A percentile compares a stretch with the other conserved stretches of the same genome.
These are phyloP conservation scores for Leptosomus discolor DNA, from an alignment of 2,113 vertebrate genomes.

Conservation along the genomic window DNA sequence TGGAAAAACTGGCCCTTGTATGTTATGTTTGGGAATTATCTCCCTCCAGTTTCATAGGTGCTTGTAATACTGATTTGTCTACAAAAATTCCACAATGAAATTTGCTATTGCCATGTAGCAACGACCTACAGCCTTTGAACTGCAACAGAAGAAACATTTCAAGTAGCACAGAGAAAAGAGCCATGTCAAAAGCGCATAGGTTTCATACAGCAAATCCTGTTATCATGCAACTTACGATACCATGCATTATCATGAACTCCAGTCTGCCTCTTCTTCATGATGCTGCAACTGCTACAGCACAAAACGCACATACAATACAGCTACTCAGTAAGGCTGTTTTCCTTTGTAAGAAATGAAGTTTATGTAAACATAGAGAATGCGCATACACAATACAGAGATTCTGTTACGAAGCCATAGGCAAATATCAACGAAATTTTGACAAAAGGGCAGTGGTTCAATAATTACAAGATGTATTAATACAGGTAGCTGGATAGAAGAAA, in stretches of 20 bases:
- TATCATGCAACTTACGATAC: not conserved
- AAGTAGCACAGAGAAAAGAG: not conserved
- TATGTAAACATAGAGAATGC: not conserved
- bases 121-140: not conserved
- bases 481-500: not conserved
- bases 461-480: not conserved
- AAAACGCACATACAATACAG: not conserved
- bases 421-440: not conserved
- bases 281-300: not conserved
- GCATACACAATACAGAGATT: not conserved
- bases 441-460: not conserved
- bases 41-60: not conserved
- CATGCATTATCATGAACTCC: not conserved
- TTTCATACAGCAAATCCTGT: not conserved
- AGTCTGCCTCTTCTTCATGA: not conserved
- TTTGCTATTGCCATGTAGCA: not conserved
- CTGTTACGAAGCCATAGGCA: not conserved
- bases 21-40: not conserved
- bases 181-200: not conserved
- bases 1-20: not conserved
- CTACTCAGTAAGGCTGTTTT: not conserved
- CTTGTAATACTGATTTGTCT: not conserved
- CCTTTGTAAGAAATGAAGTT: not conserved
- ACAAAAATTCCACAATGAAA: not conserved
- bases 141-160: not conserved